phyloP scores from a whole-genome alignment of 2,113 vertebrate genomes.

The Kryptolebias marmoratus region DNA sequence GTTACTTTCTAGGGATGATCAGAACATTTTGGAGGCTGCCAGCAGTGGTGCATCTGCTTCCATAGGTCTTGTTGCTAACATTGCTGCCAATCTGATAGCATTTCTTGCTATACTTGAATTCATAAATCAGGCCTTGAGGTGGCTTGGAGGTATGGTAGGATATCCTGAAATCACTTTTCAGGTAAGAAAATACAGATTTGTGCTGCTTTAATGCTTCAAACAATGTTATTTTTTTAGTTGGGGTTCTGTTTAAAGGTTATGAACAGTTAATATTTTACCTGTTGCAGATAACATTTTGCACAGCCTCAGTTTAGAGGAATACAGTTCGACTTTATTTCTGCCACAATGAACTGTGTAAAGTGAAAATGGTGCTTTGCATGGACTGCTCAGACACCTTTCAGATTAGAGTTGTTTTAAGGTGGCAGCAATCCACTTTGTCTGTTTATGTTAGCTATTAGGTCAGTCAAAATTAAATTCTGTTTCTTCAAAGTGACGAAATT shows the following conservation, averaged over 20 bases:
- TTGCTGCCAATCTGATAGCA: conserved; percentile 89
- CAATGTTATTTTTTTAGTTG: too few species aligned
- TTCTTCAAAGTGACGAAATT: too few species aligned
- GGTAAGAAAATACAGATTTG: conserved; percentile 71
- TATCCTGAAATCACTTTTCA: conserved; percentile 87
- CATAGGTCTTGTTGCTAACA: conserved; percentile 87
- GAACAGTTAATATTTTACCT: not conserved
- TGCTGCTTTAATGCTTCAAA: not conserved
- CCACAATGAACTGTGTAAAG: too few species aligned
- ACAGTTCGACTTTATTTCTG: too few species aligned
- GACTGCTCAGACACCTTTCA: too few species aligned
- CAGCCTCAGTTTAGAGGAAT: too few species aligned
- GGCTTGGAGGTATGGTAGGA: conserved; percentile 91
- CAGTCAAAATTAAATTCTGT: too few species aligned
- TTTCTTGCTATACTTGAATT: conserved; percentile 91
- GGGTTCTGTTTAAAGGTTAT: not conserved
- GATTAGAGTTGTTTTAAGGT: too few species aligned
- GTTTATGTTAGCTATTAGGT: too few species aligned
- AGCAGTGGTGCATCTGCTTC: conserved; percentile 88
- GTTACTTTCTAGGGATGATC: conserved; percentile 80
- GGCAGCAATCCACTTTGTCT: too few species aligned
- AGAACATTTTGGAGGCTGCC: conserved; percentile 91
- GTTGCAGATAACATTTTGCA: not conserved
- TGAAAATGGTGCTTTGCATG: not conserved
- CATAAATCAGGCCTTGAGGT: conserved; percentile 85